A percentile compares a stretch with the other conserved stretches of the same genome.
Evolutionary conservation across 1,140 invertebrate species (phyloP).

Genomic region (Paralvinella palmiformis): DNA sequence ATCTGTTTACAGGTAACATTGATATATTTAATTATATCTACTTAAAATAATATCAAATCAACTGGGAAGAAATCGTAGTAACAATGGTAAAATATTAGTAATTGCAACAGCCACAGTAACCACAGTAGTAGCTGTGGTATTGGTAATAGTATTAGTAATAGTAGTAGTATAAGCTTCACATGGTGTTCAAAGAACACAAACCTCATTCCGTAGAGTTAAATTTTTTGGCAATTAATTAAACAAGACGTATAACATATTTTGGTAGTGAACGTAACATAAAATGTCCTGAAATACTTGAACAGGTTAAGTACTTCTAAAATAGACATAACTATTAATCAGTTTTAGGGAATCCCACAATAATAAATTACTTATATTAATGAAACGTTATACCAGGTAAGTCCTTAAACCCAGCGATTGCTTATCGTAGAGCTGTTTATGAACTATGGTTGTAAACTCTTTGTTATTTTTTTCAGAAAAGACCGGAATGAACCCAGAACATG

Average conservation of each 20-base stretch:
- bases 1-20: constrained; percentile 33
- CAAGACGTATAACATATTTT: too few species aligned
- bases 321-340: neutral
- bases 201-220: too few species aligned
- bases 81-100: neutral
- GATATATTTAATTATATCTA: neutral
- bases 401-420: neutral
- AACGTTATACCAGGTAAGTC: neutral
- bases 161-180: too few species aligned
- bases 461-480: constrained; percentile 31
- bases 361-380: neutral
- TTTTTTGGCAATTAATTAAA: too few species aligned
- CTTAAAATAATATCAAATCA: neutral
- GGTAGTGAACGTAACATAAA: too few species aligned
- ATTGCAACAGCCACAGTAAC: neutral
- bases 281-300: neutral
- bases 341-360: neutral
- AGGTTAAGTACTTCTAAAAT: neutral
- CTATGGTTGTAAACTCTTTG: neutral
- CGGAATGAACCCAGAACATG: constrained; percentile 33
- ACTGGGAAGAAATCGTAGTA: too few species aligned
- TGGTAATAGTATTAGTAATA: neutral
- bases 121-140: neutral
- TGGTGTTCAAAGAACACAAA: neutral
- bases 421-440: neutral